phyloP scores from a whole-genome alignment of 2,113 vertebrate species.

The Megaceryle torquata region DNA sequence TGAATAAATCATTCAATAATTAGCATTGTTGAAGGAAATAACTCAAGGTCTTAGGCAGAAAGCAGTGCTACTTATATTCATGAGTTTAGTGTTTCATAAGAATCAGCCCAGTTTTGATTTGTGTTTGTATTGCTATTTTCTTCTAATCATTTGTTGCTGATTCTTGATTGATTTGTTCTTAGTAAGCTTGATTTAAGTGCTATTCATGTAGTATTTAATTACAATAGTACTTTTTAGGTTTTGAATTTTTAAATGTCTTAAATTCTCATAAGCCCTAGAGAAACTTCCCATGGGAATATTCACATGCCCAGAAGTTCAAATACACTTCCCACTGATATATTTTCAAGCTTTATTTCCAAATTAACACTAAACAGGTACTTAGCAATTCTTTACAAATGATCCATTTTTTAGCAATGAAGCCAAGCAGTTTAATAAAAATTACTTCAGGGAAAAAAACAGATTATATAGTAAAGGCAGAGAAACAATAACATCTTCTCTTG shows the following conservation, averaged over 20 bases:
- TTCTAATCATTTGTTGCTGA: neutral
- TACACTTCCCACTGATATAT: neutral
- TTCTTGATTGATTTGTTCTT: neutral
- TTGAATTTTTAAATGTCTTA: neutral
- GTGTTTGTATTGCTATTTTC: neutral
- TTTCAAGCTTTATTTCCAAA: neutral
- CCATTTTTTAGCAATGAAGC: neutral
- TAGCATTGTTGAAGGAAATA: neutral
- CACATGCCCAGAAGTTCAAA: neutral
- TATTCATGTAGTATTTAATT: neutral
- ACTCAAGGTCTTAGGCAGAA: neutral
- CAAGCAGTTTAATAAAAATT: neutral
- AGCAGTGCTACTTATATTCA: neutral
- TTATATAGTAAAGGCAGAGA: neutral
- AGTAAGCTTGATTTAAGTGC: neutral
- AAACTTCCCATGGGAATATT: neutral
- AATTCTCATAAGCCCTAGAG: neutral
- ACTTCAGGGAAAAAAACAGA: neutral
- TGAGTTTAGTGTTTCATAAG: neutral
- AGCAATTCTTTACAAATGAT: neutral
- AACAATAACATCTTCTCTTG: constrained; percentile 16
- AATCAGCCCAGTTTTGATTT: neutral
- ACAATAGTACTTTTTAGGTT: neutral
- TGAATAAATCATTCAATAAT: neutral
- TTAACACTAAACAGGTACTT: neutral